phyloP scores from a whole-genome alignment of 2,797 vertebrate species.

The Scleropages formosus region DNA sequence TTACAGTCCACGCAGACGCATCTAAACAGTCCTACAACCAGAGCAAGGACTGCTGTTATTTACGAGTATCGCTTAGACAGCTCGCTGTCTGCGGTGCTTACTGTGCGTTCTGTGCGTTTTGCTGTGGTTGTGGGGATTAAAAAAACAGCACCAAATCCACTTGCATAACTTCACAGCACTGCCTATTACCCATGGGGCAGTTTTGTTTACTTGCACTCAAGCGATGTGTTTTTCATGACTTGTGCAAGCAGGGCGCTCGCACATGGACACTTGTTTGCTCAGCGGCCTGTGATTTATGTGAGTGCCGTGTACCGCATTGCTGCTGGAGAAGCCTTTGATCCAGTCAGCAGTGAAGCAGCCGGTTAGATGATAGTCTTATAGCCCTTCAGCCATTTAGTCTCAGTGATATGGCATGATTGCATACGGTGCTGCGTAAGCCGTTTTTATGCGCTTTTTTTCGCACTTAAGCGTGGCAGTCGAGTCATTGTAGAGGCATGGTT shows the following conservation, averaged over 20 bases:
- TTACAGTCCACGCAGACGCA: too few species aligned
- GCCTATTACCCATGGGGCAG: too few species aligned
- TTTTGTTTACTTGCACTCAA: too few species aligned
- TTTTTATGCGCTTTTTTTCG: slow-evolving; percentile 3
- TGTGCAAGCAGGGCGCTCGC: neutral
- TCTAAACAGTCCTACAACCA: too few species aligned
- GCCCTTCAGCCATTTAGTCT: neutral
- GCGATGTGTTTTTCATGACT: neutral
- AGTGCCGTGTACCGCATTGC: neutral
- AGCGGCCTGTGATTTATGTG: neutral
- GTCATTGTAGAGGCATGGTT: slow-evolving; percentile 9
- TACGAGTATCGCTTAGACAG: too few species aligned
- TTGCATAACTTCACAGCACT: too few species aligned
- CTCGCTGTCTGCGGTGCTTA: too few species aligned
- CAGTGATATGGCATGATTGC: neutral
- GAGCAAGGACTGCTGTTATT: too few species aligned
- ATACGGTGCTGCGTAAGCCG: neutral
- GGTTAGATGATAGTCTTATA: neutral
- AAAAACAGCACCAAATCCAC: too few species aligned
- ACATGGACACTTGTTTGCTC: neutral
- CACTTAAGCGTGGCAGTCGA: neutral
- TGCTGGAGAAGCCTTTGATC: neutral
- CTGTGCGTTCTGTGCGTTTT: too few species aligned
- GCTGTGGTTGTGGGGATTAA: too few species aligned
- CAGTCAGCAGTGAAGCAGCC: neutral